Conservation (phyloP, 1,140 invertebrate genomes). For the Cydia splendana region DNA sequence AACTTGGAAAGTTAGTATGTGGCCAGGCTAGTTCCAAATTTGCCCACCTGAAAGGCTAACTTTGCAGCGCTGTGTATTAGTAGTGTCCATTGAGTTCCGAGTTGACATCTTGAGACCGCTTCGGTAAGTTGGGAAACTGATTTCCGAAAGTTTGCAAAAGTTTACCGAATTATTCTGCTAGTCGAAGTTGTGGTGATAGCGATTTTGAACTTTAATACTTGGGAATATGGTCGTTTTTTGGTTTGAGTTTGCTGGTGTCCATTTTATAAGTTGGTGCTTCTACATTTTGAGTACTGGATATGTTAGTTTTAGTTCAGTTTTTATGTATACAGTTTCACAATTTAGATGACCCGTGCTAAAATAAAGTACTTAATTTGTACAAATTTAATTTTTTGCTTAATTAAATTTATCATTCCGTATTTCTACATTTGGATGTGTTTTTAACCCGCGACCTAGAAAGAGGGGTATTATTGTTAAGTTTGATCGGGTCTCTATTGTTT, state of each 20-base stretch:
- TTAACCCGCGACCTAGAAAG: too few species aligned
- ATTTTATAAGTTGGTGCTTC: constrained; percentile 18
- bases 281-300: neutral
- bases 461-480: too few species aligned
- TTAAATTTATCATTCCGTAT: too few species aligned
- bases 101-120: constrained; percentile 26
- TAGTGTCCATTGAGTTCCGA: constrained; percentile 21
- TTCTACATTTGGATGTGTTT: too few species aligned
- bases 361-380: too few species aligned
- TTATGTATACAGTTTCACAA: neutral
- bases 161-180: neutral
- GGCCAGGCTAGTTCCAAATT: constrained; percentile 24
- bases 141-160: constrained; percentile 30
- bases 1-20: constrained; percentile 23
- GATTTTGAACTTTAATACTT: neutral
- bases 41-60: constrained; percentile 27
- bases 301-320: neutral
- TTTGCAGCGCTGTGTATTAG: constrained; percentile 26
- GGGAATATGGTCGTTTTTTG: neutral
- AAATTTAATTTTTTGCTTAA: too few species aligned
- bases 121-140: constrained; percentile 2
- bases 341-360: too few species aligned
- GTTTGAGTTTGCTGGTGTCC: neutral
- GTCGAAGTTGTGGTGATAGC: neutral
- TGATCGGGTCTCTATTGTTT: too few species aligned